These are phyloP conservation scores for Cyanoliseus patagonus DNA, from an alignment of 2,113 vertebrate genomes.

Conservation along the genomic window DNA sequence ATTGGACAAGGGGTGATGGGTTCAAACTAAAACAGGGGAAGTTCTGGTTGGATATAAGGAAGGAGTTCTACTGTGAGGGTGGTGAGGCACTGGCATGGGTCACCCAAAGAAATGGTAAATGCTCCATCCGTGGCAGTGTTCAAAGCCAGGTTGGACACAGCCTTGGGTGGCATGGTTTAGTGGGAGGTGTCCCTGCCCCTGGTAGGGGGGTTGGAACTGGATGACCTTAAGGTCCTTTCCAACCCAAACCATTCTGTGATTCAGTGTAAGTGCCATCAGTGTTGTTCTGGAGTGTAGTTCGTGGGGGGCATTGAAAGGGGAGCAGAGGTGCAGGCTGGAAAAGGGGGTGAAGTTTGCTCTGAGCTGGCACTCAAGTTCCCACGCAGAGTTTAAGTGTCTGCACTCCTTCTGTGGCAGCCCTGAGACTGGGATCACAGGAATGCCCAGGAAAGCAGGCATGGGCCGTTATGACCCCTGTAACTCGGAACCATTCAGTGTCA, in stretches of 20 bases:
- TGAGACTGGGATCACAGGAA: not conserved
- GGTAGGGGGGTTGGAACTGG: not conserved
- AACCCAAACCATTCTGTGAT: not conserved
- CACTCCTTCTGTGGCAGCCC: not conserved
- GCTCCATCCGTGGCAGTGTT: not conserved
- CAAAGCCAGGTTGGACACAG: not conserved
- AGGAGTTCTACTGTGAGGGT: not conserved
- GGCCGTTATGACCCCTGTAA: not conserved
- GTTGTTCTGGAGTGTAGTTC: not conserved
- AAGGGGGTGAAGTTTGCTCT: not conserved
- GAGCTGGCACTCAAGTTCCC: not conserved
- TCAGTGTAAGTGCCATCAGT: not conserved
- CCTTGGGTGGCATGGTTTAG: not conserved
- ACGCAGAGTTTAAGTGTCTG: not conserved
- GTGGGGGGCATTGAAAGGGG: not conserved
- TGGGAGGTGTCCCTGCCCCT: not conserved
- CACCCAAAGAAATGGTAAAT: not conserved
- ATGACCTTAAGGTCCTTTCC: not conserved
- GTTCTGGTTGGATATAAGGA: not conserved
- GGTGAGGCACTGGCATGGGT: not conserved
- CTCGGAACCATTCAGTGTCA: not conserved
- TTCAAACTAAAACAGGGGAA: not conserved
- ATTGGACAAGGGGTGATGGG: not conserved
- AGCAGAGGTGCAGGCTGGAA: not conserved
- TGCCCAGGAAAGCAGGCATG: rapidly evolving